Base-by-base conservation (phyloP, 1,140 invertebrate genomes). In the Drosophila carrolli region DNA sequence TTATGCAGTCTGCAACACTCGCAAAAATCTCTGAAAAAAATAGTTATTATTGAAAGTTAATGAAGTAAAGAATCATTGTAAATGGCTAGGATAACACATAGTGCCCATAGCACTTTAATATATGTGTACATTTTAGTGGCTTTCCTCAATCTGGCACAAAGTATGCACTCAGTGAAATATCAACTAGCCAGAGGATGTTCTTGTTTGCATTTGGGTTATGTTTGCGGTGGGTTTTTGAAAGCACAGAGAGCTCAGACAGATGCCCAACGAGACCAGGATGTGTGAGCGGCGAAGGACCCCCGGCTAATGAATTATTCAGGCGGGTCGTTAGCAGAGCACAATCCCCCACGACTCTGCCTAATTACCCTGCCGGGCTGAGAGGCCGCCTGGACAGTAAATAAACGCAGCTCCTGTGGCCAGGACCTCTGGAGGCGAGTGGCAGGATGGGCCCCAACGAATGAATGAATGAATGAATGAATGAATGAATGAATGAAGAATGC, bases 291-390 rank as follows among this genome's bases (percentile, higher is more conserved):
- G 19, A 38, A 32, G 27, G 78, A 57, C 61, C 65, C 68, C 81
- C n/a, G 54, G 75, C 77, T 79, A 83, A 88, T 86, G 79, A 86
- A 88, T 88, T 70, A 86, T 86, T 88, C 79, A 86, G 84, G 40
- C 56, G 58, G 58, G 71, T 88, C 79, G 83, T 88, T 83, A 86
- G 75, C 71, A 65, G 71, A 50, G 47, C 82, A 68, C 56, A 75
- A 55, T 57, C 55, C 61, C 65, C 65, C 61, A 63, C 43, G 68
- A 51, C 66, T 73, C 48, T 56, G 71, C 67, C 83, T 86, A 86
- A 86, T 86, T 86, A 86, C 61, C 66, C 76, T 58, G 61, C 47
- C 58, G 62, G 60, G 48, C 80, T 57, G 38, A 50, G 58, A 43
- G 38, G 74, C 75, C 38, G 74, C 74, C 75, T 41, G 74, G 75